Conservation (phyloP, 2,797 vertebrate species). For the Pangasius mekongensis region DNA sequence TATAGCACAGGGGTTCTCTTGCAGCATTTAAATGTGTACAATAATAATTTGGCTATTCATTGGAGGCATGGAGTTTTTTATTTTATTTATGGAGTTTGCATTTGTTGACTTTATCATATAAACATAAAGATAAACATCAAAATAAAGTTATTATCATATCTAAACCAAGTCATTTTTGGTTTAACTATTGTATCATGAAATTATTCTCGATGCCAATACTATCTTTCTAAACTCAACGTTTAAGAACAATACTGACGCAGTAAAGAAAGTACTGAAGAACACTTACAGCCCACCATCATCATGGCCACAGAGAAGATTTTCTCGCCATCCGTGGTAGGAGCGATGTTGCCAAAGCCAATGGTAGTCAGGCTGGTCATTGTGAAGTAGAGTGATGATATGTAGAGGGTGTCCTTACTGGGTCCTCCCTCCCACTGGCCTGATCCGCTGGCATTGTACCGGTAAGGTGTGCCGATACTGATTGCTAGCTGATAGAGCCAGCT, state of each 20-base stretch:
- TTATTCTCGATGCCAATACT: background rate
- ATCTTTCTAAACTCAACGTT: background rate
- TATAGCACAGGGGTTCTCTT: too few relatives aligned
- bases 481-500: conserved; percentile 89
- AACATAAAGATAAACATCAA: too few relatives aligned
- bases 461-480: conserved; percentile 84
- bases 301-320: conserved; percentile 94
- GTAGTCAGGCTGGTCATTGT: conserved; percentile 92
- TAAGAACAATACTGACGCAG: background rate
- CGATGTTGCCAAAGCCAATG: conserved; percentile 91
- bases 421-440: conserved; percentile 84
- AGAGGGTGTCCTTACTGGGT: conserved; percentile 85
- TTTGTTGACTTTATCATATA: background rate
- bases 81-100: background rate
- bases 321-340: conserved; percentile 85
- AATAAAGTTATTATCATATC: too few relatives aligned
- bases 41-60: background rate
- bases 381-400: conserved; percentile 91
- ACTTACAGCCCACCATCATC: conserved; percentile 76
- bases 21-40: background rate
- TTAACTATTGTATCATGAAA: background rate
- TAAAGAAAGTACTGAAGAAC: conserved; percentile 14
- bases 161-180: background rate
- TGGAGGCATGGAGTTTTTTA: background rate
- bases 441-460: conserved; percentile 84